Evolutionary conservation across 1,140 invertebrate genomes (phyloP).

Genomic region (Harpegnathos saltator): DNA sequence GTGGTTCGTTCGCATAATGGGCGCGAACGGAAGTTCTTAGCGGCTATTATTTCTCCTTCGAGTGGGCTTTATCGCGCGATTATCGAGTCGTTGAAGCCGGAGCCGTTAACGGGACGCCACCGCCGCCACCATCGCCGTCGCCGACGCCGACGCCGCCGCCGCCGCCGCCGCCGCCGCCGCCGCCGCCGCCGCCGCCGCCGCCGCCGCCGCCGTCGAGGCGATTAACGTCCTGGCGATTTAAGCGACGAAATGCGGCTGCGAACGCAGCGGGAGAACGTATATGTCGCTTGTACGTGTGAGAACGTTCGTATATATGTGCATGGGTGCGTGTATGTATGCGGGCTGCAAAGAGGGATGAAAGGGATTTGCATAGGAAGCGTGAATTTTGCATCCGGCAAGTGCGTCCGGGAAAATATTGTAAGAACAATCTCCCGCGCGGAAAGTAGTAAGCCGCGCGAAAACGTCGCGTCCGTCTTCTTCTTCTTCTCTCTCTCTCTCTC

Average conservation of each 20-base stretch:
- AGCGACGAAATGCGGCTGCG: slow-evolving; percentile 38
- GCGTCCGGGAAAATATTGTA: slow-evolving; percentile 58
- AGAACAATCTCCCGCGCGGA: slow-evolving; percentile 50
- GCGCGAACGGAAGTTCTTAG: slow-evolving; percentile 51
- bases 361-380: slow-evolving; percentile 58
- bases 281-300: background rate
- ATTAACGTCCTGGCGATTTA: slow-evolving; percentile 61
- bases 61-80: slow-evolving; percentile 52
- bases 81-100: slow-evolving; percentile 52
- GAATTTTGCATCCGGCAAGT: slow-evolving; percentile 56
- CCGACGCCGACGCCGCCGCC: too few species aligned
- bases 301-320: too few species aligned
- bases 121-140: background rate
- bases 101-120: slow-evolving; percentile 35
- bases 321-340: background rate
- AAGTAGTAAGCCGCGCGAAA: slow-evolving; percentile 54
- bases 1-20: slow-evolving; percentile 40
- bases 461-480: background rate
- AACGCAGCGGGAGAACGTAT: background rate
- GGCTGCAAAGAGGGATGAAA: slow-evolving; percentile 51
- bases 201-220: slow-evolving; percentile 28
- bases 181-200: too few species aligned
- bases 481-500: too few species aligned
- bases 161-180: slow-evolving; percentile 33
- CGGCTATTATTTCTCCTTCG: slow-evolving; percentile 60